These are phyloP conservation scores for Sinonovacula constricta DNA, from an alignment of 1,140 invertebrate genomes.

Conservation along the genomic window DNA sequence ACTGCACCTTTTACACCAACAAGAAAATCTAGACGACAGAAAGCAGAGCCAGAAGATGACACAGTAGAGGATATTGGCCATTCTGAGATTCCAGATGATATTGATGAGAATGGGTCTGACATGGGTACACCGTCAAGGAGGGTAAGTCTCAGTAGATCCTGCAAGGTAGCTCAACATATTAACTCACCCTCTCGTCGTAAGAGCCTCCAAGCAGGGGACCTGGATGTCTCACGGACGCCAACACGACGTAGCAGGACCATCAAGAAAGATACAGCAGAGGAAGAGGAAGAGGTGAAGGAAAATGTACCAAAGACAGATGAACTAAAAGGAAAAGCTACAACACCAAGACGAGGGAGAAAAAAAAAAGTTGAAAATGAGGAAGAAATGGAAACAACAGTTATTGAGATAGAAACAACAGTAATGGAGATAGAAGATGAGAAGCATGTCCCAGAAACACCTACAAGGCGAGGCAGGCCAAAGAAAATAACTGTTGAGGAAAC, in stretches of 20 bases:
- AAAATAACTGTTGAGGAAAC: slow-evolving; percentile 6
- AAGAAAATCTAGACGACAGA: neutral
- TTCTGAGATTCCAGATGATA: slow-evolving; percentile 27
- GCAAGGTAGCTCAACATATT: slow-evolving; percentile 8
- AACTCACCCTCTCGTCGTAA: slow-evolving; percentile 7
- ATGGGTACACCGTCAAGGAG: slow-evolving; percentile 25
- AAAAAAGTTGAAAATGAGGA: too few relatives aligned
- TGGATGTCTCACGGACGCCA: too few relatives aligned
- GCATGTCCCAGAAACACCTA: slow-evolving; percentile 33
- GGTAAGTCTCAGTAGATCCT: slow-evolving; percentile 12
- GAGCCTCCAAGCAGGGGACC: too few relatives aligned
- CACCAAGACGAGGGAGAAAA: too few relatives aligned
- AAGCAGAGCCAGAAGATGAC: neutral
- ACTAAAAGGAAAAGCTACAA: too few relatives aligned
- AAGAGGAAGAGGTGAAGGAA: too few relatives aligned
- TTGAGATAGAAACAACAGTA: neutral
- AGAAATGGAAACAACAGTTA: too few relatives aligned
- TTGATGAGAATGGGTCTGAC: slow-evolving; percentile 15
- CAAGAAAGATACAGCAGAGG: too few relatives aligned
- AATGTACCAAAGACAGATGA: too few relatives aligned
- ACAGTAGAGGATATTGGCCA: slow-evolving; percentile 29
- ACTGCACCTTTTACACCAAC: slow-evolving; percentile 9
- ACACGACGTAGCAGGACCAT: too few relatives aligned
- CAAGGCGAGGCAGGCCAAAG: slow-evolving; percentile 15
- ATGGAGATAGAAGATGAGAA: neutral